These are phyloP conservation scores for Micromesistius poutassou DNA, from an alignment of 2,797 vertebrate genomes.

Conservation along the genomic window DNA sequence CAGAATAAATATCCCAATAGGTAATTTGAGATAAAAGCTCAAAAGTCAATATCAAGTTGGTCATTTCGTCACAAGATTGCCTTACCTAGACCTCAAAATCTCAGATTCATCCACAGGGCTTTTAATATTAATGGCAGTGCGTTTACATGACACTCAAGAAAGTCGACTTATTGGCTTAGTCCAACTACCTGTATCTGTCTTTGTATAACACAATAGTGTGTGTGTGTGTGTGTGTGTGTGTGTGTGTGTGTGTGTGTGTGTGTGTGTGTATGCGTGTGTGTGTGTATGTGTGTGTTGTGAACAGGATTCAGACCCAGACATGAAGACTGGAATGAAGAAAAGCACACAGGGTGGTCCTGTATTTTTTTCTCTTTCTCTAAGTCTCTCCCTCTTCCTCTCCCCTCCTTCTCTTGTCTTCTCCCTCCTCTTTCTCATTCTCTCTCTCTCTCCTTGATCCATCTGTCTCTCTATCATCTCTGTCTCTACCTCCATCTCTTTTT, in stretches of 20 bases:
- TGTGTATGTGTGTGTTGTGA: not conserved
- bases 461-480: not conserved
- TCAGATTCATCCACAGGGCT: not conserved
- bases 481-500: too few relatives aligned
- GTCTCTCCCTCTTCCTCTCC: not conserved
- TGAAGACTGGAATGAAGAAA: constrained; percentile 1
- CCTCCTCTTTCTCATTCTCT: not conserved
- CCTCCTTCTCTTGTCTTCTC: not conserved
- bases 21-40: not conserved
- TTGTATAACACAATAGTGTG: too few relatives aligned
- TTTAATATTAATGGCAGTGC: too few relatives aligned
- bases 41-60: not conserved
- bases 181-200: too few relatives aligned
- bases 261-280: not conserved
- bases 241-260: not conserved
- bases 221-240: too few relatives aligned
- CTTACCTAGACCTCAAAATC: not conserved
- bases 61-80: not conserved
- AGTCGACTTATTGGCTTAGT: too few relatives aligned
- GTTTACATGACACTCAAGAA: too few relatives aligned
- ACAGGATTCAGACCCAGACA: constrained; percentile 2
- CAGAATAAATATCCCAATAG: not conserved
- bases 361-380: not conserved
- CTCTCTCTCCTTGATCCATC: not conserved
- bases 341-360: constrained; percentile 1